Evolutionary conservation across 2,113 vertebrate genomes (phyloP).

Genomic region (Alosa alosa): DNA sequence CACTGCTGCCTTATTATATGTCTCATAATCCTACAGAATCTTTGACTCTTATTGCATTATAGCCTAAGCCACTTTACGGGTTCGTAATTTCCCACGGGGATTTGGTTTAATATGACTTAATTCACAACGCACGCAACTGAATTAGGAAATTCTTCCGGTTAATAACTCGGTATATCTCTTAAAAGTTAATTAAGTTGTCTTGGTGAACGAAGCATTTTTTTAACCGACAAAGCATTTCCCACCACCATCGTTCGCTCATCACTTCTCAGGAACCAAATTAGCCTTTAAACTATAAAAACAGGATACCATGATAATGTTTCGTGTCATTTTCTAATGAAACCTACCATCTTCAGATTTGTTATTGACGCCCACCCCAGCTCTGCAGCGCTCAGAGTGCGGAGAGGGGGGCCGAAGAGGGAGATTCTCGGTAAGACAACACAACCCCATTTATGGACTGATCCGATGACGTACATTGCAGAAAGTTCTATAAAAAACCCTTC

Average conservation of each 20-base stretch:
- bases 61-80: background rate
- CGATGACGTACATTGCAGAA: constrained; percentile 85
- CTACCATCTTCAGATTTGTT: constrained; percentile 74
- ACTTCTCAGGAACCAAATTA: background rate
- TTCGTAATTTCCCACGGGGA: constrained; percentile 43
- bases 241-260: background rate
- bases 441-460: constrained; percentile 82
- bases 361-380: constrained; percentile 78
- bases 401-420: constrained; percentile 59
- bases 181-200: constrained; percentile 45
- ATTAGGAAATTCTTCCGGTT: constrained; percentile 37
- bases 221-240: constrained; percentile 8
- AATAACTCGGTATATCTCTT: constrained; percentile 40
- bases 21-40: constrained; percentile 3
- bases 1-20: background rate
- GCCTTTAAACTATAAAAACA: constrained; percentile 32
- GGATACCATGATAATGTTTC: constrained; percentile 56
- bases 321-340: constrained; percentile 65
- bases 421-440: constrained; percentile 80
- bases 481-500: constrained; percentile 78
- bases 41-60: background rate
- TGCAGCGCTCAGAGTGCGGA: constrained; percentile 68
- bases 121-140: constrained; percentile 28
- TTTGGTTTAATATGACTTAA: constrained; percentile 33
- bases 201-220: constrained; percentile 29